Conservation (phyloP, 1,140 invertebrate genomes). For the Aethina tumida region DNA sequence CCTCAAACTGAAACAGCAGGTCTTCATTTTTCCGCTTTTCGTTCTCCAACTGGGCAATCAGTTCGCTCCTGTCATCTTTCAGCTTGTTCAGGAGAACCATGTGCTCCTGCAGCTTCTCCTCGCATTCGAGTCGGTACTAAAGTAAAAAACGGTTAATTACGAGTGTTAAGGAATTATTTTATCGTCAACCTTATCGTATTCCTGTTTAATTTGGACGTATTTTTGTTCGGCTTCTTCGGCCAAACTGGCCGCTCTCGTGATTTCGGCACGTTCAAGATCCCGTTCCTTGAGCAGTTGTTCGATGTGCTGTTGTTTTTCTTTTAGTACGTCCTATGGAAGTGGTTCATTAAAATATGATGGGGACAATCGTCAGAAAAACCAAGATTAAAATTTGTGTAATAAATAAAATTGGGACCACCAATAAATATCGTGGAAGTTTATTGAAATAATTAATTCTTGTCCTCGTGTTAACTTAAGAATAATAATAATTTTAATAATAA, state of each 20-base stretch:
- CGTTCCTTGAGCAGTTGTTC: constrained; percentile 81
- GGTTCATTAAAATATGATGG: too few relatives aligned
- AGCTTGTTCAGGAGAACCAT: constrained; percentile 39
- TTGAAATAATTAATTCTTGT: too few relatives aligned
- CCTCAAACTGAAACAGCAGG: constrained; percentile 83
- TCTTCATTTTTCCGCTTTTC: constrained; percentile 85
- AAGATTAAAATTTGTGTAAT: too few relatives aligned
- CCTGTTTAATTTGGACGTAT: constrained; percentile 37
- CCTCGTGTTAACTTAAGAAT: too few relatives aligned
- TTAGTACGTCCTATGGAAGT: constrained; percentile 78
- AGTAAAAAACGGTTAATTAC: constrained; percentile 6
- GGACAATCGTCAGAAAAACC: too few relatives aligned
- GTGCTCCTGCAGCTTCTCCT: constrained; percentile 39
- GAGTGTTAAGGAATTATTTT: background rate
- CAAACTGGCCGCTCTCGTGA: constrained; percentile 60
- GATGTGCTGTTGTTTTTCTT: constrained; percentile 88
- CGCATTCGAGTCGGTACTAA: constrained; percentile 48
- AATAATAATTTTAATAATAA: too few relatives aligned
- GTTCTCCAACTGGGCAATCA: constrained; percentile 67
- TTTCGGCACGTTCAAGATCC: constrained; percentile 77
- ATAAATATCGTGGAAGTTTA: too few relatives aligned
- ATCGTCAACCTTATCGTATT: constrained; percentile 42
- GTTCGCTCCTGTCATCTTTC: constrained; percentile 53
- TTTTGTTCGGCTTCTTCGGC: constrained; percentile 56
- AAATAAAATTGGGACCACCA: too few relatives aligned